Evolutionary conservation across 2,113 vertebrate genomes (phyloP), one percentile per base, ranked within the genome.

Genomic region (Myodes glareolus): DNA sequence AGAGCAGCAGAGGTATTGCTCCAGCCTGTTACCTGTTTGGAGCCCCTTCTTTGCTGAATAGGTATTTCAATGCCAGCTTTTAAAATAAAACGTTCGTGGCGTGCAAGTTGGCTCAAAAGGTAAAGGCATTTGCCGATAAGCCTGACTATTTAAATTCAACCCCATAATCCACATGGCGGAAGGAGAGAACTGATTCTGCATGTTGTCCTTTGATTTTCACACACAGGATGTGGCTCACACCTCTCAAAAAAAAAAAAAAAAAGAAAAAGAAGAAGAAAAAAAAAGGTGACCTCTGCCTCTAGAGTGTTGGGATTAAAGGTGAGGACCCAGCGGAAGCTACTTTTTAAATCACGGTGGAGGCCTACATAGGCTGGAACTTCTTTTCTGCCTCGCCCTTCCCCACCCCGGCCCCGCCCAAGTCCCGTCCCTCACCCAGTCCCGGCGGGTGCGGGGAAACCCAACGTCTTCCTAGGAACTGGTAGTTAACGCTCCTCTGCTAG

Each of bases 401-500:
- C 19, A 27, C n/a, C 25, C 5, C 42, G 13, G 67, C 78, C 88
- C 68, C 90, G 47, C 93, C 27, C 12, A 5, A 10, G 31, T 2
- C 58, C 52, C 39, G 19, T 61, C 82, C 33, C 42, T 90, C 89
- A 88, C 88, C 95, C 90, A 75, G 77, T 45, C 91, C 45, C 90
- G 75, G 23, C 5, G 72, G 94, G 36, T 68, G 39, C 68, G 50
- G 33, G 45, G 87, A 88, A 82, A n/a, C 73, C 21, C 92, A 39
- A 27, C 5, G 70, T 80, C 68, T 94, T 97, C 93, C 95, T 96
- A 92, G 50, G 50, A 92, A 96, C 63, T 88, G 72, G 45, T 94
- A 90, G 78, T 96, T 96, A 87, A 97, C 50, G 73, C 90, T 88
- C 78, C 96, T 78, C 87, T 96, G 84, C 11, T 68, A 31, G 68